Conservation (phyloP, 2,888 invertebrate species). For the Glaucopsyche alexis region DNA sequence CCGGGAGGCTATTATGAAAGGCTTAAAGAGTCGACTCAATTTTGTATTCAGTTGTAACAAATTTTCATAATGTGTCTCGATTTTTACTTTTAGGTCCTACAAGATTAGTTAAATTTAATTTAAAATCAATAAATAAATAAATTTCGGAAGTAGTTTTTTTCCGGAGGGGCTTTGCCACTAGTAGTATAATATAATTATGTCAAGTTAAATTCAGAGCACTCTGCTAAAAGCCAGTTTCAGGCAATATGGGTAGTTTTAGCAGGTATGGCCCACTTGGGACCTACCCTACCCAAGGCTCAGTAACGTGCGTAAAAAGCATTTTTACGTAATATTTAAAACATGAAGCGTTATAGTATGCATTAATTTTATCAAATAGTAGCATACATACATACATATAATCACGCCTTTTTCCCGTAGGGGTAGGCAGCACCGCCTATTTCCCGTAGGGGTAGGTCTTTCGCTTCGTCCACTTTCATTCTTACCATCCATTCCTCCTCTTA, state of each 20-base stretch:
- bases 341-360: not conserved
- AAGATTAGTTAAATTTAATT: not conserved
- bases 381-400: no score
- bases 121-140: not conserved
- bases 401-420: no score
- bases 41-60: constrained; percentile 16
- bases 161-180: not conserved
- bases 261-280: not conserved
- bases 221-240: constrained; percentile 8
- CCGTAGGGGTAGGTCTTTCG: no score
- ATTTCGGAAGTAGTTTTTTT: not conserved
- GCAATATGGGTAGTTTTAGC: not conserved
- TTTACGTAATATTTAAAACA: constrained; percentile 17
- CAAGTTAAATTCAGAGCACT: no score
- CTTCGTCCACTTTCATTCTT: no score
- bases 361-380: not conserved
- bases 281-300: not conserved
- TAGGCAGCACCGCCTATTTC: no score
- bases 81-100: not conserved
- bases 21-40: constrained; percentile 9
- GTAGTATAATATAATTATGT: no score
- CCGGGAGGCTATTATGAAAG: constrained; percentile 4
- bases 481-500: no score
- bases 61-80: not conserved
- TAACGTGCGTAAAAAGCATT: not conserved